phyloP scores from a whole-genome alignment of 2,113 vertebrate genomes.

The Camelus dromedarius region DNA sequence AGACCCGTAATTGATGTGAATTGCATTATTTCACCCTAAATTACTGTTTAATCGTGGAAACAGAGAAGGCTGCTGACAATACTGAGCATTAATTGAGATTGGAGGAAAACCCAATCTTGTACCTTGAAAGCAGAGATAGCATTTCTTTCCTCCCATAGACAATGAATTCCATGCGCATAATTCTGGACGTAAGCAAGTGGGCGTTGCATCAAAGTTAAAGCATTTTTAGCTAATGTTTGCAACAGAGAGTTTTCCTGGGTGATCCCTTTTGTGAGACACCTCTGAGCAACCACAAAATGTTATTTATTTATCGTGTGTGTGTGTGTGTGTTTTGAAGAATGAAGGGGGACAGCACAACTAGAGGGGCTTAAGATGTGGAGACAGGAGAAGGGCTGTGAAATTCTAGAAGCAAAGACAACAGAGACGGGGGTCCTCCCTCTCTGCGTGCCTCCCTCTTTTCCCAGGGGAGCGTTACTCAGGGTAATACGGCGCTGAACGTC shows the following conservation, averaged over 20 bases:
- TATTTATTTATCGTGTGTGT: no score
- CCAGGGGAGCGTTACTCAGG: no score
- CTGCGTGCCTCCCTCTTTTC: background rate
- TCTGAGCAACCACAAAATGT: background rate
- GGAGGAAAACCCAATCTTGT: background rate
- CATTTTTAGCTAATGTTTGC: background rate
- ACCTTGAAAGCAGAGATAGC: background rate
- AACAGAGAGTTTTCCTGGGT: background rate
- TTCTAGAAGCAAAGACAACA: background rate
- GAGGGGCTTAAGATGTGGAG: background rate
- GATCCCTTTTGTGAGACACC: background rate
- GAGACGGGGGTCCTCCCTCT: background rate
- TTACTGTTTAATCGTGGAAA: no score
- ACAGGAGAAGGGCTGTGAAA: no score
- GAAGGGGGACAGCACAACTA: no score
- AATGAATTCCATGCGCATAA: background rate
- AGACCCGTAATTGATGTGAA: background rate
- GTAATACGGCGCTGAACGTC: no score
- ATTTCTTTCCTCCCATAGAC: background rate
- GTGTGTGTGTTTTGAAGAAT: background rate
- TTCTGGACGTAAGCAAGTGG: background rate
- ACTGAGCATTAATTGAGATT: background rate
- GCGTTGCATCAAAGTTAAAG: background rate
- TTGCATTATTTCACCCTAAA: no score
- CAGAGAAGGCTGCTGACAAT: background rate